Evolutionary conservation across 2,113 vertebrate genomes (phyloP).

Genomic region (Apteryx mantelli): DNA sequence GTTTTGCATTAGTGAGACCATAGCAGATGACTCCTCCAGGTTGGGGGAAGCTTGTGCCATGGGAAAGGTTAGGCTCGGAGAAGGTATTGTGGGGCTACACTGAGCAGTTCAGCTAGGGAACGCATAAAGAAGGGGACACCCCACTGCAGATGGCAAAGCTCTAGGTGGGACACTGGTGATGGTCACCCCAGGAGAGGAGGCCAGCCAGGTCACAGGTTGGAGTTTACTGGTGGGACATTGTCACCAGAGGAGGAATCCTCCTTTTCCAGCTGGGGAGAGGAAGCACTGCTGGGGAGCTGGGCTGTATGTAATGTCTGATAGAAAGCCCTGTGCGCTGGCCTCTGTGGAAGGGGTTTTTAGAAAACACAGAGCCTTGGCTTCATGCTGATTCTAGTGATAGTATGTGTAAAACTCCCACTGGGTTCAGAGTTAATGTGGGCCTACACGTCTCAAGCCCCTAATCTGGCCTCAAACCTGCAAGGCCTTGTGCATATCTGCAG

Average conservation of each 20-base stretch:
- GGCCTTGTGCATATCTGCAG: not conserved
- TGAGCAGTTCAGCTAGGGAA: not conserved
- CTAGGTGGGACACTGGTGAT: not conserved
- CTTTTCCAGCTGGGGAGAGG: not conserved
- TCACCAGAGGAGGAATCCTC: not conserved
- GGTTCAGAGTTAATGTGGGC: not conserved
- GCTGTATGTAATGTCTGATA: not conserved
- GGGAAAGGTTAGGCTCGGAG: not conserved
- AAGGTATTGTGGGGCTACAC: not conserved
- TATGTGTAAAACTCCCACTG: not conserved
- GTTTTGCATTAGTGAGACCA: not conserved
- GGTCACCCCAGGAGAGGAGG: not conserved
- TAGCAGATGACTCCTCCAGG: not conserved
- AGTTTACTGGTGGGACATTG: not conserved
- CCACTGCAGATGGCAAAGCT: not conserved
- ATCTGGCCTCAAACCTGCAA: not conserved
- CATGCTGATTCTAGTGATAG: not conserved
- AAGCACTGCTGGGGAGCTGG: not conserved
- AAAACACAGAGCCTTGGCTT: not conserved
- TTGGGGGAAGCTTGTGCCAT: not conserved
- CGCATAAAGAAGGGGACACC: not conserved
- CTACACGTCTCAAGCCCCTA: not conserved
- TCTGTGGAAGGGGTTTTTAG: not conserved
- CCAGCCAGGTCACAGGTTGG: not conserved
- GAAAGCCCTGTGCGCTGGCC: not conserved